Conservation (phyloP, 2,113 vertebrate genomes). For the Cacatua alba region DNA sequence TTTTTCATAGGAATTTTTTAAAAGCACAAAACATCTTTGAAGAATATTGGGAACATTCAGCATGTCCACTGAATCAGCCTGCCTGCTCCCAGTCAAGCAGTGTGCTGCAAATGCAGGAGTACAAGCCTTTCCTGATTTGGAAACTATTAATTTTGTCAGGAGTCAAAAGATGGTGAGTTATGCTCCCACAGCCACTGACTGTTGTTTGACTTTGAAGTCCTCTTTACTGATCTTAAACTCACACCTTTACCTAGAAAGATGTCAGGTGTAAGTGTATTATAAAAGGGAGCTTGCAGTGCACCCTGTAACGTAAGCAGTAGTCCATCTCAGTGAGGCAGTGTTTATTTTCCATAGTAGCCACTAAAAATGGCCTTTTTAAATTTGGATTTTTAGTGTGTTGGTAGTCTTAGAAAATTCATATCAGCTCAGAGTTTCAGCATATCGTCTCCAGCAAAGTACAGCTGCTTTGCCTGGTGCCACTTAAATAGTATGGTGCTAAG, state of each 20-base stretch:
- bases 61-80: slow-evolving; percentile 3
- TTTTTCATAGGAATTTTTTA: neutral
- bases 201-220: neutral
- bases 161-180: neutral
- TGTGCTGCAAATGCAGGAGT: neutral
- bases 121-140: neutral
- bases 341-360: slow-evolving; percentile 7
- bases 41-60: neutral
- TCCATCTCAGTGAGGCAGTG: neutral
- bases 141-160: neutral
- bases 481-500: neutral
- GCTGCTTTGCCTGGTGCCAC: neutral
- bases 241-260: neutral
- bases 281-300: neutral
- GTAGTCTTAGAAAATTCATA: neutral
- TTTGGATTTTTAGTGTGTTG: neutral
- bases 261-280: neutral
- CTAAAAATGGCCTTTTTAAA: neutral
- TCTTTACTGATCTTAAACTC: neutral
- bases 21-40: neutral
- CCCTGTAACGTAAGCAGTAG: neutral
- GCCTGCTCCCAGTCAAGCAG: neutral
- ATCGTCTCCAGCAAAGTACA: neutral
- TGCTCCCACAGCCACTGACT: neutral
- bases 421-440: neutral